Base-by-base conservation (phyloP, 2,888 invertebrate species). In the Cantharis rustica region DNA sequence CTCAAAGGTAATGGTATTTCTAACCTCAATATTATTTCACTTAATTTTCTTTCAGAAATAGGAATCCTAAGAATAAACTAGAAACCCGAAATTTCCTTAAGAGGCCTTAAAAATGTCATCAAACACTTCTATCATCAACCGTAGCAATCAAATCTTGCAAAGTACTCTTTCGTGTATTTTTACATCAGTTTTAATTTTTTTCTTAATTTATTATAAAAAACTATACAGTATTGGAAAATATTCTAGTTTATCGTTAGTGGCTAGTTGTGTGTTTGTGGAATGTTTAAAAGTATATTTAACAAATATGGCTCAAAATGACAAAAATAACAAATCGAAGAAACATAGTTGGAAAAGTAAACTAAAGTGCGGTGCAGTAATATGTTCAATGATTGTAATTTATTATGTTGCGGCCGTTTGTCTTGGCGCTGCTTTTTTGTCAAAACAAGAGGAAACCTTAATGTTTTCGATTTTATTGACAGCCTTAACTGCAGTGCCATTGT, bases 391-490 rank as follows among this genome's bases (percentile, higher is more conserved):
- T 62, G 85, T 89, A 61, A 84, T 91, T 73, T 93, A 91, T 84
- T 93, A 93, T 81, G 79, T 91, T 3, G 88, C 91, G 5, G 91
- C 93, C 16, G 90, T 94, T 69, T 82, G 94, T 69, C 93, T 94
- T 81, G 94, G 94, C 61, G 94, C 94, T 0, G 93, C 93, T 4
- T 85, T 93, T 5, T 85, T 92, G 64, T 90, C 90, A 10, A 89
- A 91, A 75, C 91, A 92, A 61, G 92, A 93, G 83, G 92, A 93
- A 86, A 94, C 94, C 0, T 88, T 92, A 20, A 92, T 93, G 90
- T 89, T 94, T 76, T 91, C 93, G 3, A 80, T 91, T 1, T 87
- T 94, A 27, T 84, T 94, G 73, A 91, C 92, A 0, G 86, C 90
- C 20, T 86, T 94, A 69, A 92, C 93, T 2, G 89, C 92, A 26